Evolutionary conservation across 2,888 invertebrate species (phyloP).

Genomic region (Lampropteryx suffumata): DNA sequence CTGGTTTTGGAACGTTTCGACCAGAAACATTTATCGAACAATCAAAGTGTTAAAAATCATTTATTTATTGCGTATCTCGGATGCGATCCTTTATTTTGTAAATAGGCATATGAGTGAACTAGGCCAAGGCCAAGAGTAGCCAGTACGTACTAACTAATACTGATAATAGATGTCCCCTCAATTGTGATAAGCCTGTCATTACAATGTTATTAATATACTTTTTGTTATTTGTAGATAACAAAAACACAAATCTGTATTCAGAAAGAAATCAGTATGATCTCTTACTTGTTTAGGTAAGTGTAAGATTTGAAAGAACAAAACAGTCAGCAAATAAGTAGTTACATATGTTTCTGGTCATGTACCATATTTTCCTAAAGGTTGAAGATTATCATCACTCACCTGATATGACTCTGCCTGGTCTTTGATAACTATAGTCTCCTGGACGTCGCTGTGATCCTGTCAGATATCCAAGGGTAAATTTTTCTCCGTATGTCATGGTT

Average conservation of each 20-base stretch:
- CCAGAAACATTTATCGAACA: background rate
- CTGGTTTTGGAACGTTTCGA: conserved; percentile 9
- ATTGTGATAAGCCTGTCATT: conserved; percentile 16
- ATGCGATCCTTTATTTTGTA: background rate
- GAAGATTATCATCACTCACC: conserved; percentile 48
- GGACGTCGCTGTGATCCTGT: conserved; percentile 91
- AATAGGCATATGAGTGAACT: conserved; percentile 20
- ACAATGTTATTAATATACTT: conserved; percentile 8
- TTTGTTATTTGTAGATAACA: background rate
- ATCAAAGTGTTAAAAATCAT: no score
- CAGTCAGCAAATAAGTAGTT: no score
- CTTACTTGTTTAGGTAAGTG: no score
- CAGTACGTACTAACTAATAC: conserved; percentile 30
- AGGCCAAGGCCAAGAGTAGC: no score
- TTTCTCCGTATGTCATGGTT: conserved; percentile 65
- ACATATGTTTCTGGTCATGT: no score
- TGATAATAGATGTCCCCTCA: conserved; percentile 14
- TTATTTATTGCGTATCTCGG: no score
- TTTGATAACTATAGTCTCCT: conserved; percentile 90
- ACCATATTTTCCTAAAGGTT: no score
- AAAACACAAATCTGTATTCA: background rate
- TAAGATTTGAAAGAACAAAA: no score
- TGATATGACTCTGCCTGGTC: conserved; percentile 86
- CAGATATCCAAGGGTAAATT: conserved; percentile 91
- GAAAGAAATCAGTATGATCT: background rate